These are phyloP conservation scores for Alces alces DNA, from an alignment of 2,113 vertebrate species.

Conservation along the genomic window DNA sequence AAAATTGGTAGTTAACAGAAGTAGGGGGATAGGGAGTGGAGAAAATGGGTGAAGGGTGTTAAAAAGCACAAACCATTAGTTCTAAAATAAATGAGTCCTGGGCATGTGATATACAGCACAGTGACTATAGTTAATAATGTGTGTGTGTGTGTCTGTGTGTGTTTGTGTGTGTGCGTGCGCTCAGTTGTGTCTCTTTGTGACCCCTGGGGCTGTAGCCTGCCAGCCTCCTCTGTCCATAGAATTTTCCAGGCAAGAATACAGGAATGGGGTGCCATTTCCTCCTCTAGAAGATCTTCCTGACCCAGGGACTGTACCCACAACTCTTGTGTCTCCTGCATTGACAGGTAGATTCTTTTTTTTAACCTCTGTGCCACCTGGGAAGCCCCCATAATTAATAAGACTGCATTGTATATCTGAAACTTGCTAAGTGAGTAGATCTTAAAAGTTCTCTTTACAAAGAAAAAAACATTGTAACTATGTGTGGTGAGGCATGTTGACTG, in stretches of 20 bases:
- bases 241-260: neutral
- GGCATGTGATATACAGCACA: neutral
- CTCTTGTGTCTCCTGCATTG: neutral
- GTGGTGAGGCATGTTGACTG: neutral
- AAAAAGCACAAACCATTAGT: neutral
- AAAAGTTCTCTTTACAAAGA: neutral
- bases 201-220: neutral
- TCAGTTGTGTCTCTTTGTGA: neutral
- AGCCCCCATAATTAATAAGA: neutral
- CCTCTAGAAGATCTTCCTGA: neutral
- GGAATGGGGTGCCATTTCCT: neutral
- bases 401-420: neutral
- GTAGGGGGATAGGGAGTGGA: neutral
- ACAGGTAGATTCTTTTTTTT: neutral
- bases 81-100: neutral
- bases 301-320: neutral
- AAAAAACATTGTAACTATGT: neutral
- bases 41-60: neutral
- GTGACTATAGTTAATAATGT: neutral
- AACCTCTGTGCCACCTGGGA: neutral
- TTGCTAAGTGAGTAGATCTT: neutral
- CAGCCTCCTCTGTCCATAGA: neutral
- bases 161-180: fast-evolving
- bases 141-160: neutral
- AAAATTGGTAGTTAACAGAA: neutral